Base-by-base conservation (phyloP, 2,113 vertebrate genomes). In the Xenopus laevis region DNA sequence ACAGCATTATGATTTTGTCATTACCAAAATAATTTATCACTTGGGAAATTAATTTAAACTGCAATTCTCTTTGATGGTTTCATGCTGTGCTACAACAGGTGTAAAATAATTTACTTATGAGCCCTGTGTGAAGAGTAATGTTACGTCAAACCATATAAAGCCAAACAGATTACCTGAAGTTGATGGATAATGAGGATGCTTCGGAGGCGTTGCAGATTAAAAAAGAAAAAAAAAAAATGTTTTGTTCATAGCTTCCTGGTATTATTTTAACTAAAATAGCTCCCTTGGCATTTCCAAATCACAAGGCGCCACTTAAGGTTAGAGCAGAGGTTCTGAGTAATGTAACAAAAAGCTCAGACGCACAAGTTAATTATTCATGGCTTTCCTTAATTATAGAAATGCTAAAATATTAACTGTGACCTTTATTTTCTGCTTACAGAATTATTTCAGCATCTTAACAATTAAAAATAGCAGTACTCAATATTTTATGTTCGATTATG, bases 331-430 rank as follows among this genome's bases (percentile, higher is more conserved):
- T 69, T 76, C 66, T 50, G 47, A 27, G 33, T 59, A 62, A 50
- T 63, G 63, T 76, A 61, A 76, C 61, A 76, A 64, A 69, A 64
- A 63, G 58, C 66, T 69, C 66, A 4, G 63, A 76, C 64, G 74
- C 59, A 44, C 45, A 45, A 63, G 68, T 76, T 69, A 76, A 69
- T 70, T 57, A 76, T 69, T 76, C 30, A 76, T 64, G 7, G 66
- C 13, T 64, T 64, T 70, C 17, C 59, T 69, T 76, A 76, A 76
- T 76, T 76, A 76, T 70, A 69, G 59, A 76, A 76, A 69, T 69
- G 66, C 68, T 76, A 76, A 76, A 76, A 76, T 76, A 76, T 76
- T 76, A 76, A 76, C 46, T 69, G 46, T 69, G 65, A 68, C 74
- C 74, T 76, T 76, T 69, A 44, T 18, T 70, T 68, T 76, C 13